These are phyloP conservation scores for Tretioscincus oriximinensis DNA, from an alignment of 2,113 vertebrate genomes.

Conservation along the genomic window DNA sequence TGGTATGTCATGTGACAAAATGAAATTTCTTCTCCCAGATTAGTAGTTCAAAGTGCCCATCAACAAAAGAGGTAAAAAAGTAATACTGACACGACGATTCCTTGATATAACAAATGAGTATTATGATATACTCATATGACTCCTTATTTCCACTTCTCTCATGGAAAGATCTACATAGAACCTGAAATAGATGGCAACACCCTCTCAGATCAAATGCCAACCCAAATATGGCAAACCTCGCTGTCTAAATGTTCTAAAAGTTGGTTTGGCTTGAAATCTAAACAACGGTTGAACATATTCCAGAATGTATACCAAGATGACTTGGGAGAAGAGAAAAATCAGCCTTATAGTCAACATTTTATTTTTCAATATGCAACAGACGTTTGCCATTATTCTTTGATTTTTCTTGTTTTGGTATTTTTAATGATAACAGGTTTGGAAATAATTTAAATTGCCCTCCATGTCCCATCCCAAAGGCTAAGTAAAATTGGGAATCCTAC, in stretches of 20 bases:
- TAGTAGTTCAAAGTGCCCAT: neutral
- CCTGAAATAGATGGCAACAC: neutral
- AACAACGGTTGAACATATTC: neutral
- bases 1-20: neutral
- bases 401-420: neutral
- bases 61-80: neutral
- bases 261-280: neutral
- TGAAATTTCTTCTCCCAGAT: neutral
- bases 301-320: neutral
- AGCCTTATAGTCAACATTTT: neutral
- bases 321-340: neutral
- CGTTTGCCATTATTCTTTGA: too few relatives aligned
- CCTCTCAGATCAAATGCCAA: neutral
- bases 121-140: neutral
- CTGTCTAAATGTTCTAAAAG: neutral
- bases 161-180: neutral
- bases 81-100: neutral
- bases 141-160: neutral
- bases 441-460: neutral
- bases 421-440: neutral
- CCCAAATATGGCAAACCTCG: neutral
- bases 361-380: too few relatives aligned
- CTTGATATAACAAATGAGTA: neutral
- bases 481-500: neutral
- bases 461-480: neutral